A percentile compares a stretch with the other conserved stretches of the same genome.
Conservation (phyloP, 2,113 vertebrate species). For the Myodes glareolus region DNA sequence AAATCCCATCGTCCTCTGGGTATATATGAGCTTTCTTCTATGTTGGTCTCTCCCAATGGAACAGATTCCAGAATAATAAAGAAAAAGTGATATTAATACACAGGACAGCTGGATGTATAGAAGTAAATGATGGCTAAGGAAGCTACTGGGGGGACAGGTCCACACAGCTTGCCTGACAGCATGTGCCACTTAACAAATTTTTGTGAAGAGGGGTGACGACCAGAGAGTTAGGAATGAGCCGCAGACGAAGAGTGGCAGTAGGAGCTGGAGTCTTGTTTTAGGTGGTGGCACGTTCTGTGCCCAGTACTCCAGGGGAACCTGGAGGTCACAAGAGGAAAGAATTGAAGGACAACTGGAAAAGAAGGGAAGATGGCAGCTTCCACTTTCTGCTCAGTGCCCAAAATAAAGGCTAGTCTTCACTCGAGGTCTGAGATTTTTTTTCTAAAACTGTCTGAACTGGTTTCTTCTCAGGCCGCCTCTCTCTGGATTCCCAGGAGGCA, state of each 20-base stretch:
- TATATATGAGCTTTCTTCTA: background rate
- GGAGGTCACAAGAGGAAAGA: background rate
- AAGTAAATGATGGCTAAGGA: background rate
- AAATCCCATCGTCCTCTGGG: background rate
- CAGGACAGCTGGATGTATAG: background rate
- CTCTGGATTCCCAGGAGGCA: constrained; percentile 90
- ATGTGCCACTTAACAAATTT: background rate
- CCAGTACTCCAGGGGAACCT: background rate
- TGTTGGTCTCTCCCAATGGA: background rate
- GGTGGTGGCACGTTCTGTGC: background rate
- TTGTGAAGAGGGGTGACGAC: background rate
- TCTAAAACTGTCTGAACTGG: background rate
- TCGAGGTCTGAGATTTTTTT: background rate
- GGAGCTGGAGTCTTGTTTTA: background rate
- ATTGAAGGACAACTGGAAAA: background rate
- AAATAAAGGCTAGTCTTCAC: background rate
- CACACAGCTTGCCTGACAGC: background rate
- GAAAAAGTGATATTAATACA: background rate
- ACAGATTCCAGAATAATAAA: background rate
- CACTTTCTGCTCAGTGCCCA: background rate
- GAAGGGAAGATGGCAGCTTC: background rate
- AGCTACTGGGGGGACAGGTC: background rate
- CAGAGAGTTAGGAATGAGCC: background rate
- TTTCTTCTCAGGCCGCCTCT: constrained; percentile 87
- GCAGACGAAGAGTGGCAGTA: background rate